Conservation (phyloP, 2,888 invertebrate genomes). For the Yponomeuta evonymella region DNA sequence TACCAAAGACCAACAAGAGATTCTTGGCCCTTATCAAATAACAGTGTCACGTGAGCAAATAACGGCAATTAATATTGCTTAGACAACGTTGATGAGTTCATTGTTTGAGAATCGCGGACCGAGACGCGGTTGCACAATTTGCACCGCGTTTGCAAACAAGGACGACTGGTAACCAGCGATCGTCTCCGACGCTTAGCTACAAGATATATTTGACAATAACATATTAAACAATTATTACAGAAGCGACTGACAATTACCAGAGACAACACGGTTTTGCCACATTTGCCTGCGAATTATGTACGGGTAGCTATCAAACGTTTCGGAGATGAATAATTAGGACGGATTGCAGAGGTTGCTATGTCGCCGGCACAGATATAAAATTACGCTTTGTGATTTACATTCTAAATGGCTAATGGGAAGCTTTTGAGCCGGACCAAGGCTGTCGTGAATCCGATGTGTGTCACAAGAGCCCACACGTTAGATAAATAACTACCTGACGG, state of each 20-base stretch:
- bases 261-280: too few relatives aligned
- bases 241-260: neutral
- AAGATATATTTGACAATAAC: constrained; percentile 12
- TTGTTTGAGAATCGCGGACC: constrained; percentile 60
- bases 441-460: constrained; percentile 24
- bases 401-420: constrained; percentile 9
- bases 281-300: too few relatives aligned
- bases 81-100: constrained; percentile 59
- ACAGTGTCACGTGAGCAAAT: constrained; percentile 30
- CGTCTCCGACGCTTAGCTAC: constrained; percentile 22
- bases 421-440: neutral
- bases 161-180: constrained; percentile 39
- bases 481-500: constrained; percentile 14
- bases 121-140: constrained; percentile 54
- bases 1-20: constrained; percentile 14
- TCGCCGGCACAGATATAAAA: constrained; percentile 5
- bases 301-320: too few relatives aligned
- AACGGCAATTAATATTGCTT: constrained; percentile 57
- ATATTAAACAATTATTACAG: constrained; percentile 6
- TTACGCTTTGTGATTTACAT: constrained; percentile 9
- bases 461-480: constrained; percentile 39
- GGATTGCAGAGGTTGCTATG: neutral
- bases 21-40: constrained; percentile 28
- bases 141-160: constrained; percentile 46
- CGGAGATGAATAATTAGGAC: neutral